phyloP scores from a whole-genome alignment of 2,797 vertebrate genomes.

The Adelosebastes latens region DNA sequence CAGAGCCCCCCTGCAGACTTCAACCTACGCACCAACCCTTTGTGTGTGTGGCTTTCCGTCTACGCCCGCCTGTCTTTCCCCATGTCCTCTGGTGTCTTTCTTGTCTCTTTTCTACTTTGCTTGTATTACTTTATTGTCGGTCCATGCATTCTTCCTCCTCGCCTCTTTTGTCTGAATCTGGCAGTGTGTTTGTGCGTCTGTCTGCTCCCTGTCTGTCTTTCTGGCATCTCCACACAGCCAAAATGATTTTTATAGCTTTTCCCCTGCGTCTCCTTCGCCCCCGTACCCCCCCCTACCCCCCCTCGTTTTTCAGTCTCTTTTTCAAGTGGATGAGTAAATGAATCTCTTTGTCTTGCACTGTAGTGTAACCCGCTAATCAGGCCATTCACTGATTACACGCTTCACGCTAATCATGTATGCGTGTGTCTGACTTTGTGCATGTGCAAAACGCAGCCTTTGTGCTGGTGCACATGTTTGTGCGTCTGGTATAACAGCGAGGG shows the following conservation, averaged over 20 bases:
- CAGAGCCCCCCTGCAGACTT: conserved; percentile 49
- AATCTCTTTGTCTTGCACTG: conserved; percentile 71
- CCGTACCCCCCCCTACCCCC: not conserved
- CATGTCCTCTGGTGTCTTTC: conserved; percentile 33
- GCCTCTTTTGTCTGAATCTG: conserved; percentile 61
- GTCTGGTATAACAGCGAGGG: conserved; percentile 15
- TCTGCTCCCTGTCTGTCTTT: conserved; percentile 52
- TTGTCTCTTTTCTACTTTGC: not conserved
- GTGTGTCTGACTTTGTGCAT: conserved; percentile 25
- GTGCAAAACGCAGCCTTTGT: conserved; percentile 23
- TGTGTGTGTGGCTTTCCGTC: conserved; percentile 19
- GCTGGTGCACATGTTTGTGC: not conserved
- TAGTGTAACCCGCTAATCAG: conserved; percentile 75
- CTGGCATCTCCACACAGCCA: conserved; percentile 42
- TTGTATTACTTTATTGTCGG: conserved; percentile 47
- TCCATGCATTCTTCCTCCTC: conserved; percentile 27
- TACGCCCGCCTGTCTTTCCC: conserved; percentile 29
- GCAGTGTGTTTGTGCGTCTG: conserved; percentile 39
- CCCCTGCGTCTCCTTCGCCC: conserved; percentile 41
- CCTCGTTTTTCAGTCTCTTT: conserved; percentile 26
- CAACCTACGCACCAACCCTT: conserved; percentile 42
- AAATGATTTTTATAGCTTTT: conserved; percentile 64
- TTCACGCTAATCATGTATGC: conserved; percentile 63
- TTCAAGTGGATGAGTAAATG: conserved; percentile 66
- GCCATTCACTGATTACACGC: conserved; percentile 77